Evolutionary conservation across 1,140 invertebrate genomes (phyloP), one percentile per base, ranked within the genome.

Genomic region (Agrilus planipennis): DNA sequence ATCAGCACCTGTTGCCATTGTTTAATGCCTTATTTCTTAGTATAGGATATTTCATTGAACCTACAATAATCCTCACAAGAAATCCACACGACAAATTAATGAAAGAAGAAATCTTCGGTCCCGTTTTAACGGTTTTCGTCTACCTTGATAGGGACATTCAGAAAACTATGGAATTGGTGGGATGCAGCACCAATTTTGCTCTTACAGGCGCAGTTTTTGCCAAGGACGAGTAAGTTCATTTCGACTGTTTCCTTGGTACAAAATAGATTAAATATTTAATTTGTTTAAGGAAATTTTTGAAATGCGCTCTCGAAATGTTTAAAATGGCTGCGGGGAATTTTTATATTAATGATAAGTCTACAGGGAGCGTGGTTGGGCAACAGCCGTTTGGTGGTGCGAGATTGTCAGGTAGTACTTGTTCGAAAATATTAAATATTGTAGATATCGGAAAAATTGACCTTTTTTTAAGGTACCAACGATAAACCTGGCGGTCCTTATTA

Each of bases 401-500:
- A 53, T 79, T 92, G 70, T 98, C 92, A 35, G 89, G 80, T 82
- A 62, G 20, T 36, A 21, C n/a, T 11, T 2, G 10, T 32, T 39
- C 9, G 15, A 37, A 39, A 11, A 27, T 12, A 23, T 21, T 2
- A 20, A 20, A 11, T 22, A 34, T 6, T 47, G 44, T n/a, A n/a
- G n/a, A n/a, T n/a, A n/a, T n/a, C n/a, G n/a, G n/a, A n/a, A n/a
- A n/a, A n/a, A n/a, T n/a, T n/a, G n/a, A n/a, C 35, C 53, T n/a
- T 44, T 34, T 47, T 57, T 63, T 34, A 55, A 81, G 88, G 95
- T 36, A 99, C 95, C 19, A 99, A 99, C 57, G 95, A 99, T 63
- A 99, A 99, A 69, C 93, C 95, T n/a, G 95, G 95, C 31, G 92
- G 93, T n/a, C 93, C 94, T 2, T 85, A 92, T 57, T 98, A 99